A percentile compares a stretch with the other conserved stretches of the same genome.
These are phyloP conservation scores for Molanna angustata DNA, from an alignment of 2,888 invertebrate genomes.

Conservation along the genomic window DNA sequence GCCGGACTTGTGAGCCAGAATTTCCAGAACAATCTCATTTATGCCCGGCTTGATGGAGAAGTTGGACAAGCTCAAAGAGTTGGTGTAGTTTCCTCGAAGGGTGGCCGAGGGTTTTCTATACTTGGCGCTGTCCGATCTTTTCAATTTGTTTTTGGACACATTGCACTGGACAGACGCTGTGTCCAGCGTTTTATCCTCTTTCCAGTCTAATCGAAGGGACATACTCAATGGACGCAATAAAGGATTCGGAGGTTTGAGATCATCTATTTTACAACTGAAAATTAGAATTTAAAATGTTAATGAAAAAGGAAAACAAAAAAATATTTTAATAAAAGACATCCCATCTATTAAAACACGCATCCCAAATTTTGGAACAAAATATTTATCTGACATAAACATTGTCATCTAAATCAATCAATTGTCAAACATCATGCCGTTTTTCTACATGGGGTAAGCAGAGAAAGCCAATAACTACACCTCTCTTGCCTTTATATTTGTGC, in stretches of 20 bases:
- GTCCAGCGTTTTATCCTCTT: conserved; percentile 77
- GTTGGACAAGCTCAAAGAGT: conserved; percentile 53
- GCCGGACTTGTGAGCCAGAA: conserved; percentile 63
- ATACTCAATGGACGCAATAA: conserved; percentile 61
- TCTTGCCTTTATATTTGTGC: conserved; percentile 39
- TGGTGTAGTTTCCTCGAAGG: conserved; percentile 62
- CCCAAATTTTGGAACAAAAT: background rate
- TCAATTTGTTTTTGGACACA: conserved; percentile 60
- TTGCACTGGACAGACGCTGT: conserved; percentile 72
- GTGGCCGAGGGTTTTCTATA: conserved; percentile 66
- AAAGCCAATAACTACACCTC: conserved; percentile 46
- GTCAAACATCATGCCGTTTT: too few species aligned
- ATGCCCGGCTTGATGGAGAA: conserved; percentile 61
- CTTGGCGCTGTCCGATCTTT: conserved; percentile 70
- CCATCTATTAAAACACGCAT: background rate
- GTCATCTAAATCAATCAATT: too few species aligned
- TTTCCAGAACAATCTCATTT: conserved; percentile 61
- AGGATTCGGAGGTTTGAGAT: conserved; percentile 61
- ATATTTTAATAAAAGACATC: background rate
- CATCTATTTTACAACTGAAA: conserved; percentile 57
- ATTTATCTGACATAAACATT: too few species aligned
- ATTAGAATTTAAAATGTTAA: conserved; percentile 1
- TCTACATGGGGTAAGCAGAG: too few species aligned
- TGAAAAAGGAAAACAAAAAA: conserved; percentile 3
- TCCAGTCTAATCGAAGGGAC: conserved; percentile 69